Evolutionary conservation across 2,888 invertebrate species (phyloP), one percentile per base, ranked within the genome.

Genomic region (Chrysotoxum bicinctum): DNA sequence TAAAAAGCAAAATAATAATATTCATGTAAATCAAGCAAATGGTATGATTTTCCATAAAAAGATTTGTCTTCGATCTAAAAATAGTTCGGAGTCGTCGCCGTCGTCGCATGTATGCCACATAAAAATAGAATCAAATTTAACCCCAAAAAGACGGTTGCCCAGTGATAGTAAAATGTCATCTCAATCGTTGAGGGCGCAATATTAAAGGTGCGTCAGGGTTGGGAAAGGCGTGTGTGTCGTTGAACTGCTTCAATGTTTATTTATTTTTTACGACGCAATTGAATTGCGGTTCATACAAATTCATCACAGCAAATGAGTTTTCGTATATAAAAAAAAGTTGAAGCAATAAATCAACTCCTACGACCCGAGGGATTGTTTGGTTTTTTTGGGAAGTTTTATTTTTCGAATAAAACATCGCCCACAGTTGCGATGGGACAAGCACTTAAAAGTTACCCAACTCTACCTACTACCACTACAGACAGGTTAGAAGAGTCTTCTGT

Each of bases 311-410:
- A 50, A 50, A 50, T 50, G 14, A 50, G 23, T 23, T 50, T 23
- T 50, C 14, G 6, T 50, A 26, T 7, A 2, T 6, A 21, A 48
- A 50, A 23, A n/a, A 50, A 50, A 50, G 14, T 23, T 50, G 14
- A 50, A 50, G n/a, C 50, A 50, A 50, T 50, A 50, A 50, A 50
- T 50, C 50, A 50, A 50, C 50, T 50, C 50, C 26, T 50, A 50
- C 50, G 7, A 26, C 26, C 26, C 26, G 26, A 26, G 23, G 23
- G 50, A 50, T 7, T 50, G 5, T 50, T 50, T 48, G 21, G 9
- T 48, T 21, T 48, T 50, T 50, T 48, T 48, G 14, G 23, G 23
- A 50, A 26, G 50, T 23, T 50, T 50, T 23, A 50, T 50, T 48
- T 48, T 48, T 26, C 50, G 50, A 50, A 50, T 50, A 50, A 50